Conservation (phyloP, 2,113 vertebrate species). For the Triplophysa dalaica region DNA sequence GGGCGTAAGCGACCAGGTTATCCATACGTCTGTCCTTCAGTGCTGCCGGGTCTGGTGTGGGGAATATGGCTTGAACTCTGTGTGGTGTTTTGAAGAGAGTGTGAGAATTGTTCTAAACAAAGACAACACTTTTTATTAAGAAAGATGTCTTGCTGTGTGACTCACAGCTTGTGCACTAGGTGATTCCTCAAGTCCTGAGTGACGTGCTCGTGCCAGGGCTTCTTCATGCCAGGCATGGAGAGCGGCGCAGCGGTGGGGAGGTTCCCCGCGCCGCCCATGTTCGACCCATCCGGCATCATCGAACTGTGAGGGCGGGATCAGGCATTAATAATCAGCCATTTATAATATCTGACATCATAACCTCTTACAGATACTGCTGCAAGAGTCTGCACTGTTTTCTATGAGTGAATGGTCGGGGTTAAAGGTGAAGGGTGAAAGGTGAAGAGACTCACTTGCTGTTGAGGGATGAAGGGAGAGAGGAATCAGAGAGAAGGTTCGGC, state of each 20-base stretch:
- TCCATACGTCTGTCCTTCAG: constrained; percentile 98
- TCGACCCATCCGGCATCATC: constrained; percentile 86
- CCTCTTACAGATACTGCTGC: neutral
- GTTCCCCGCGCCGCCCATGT: constrained; percentile 84
- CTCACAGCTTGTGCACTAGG: constrained; percentile 97
- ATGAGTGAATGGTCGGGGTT: neutral
- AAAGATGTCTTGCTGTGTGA: constrained; percentile 47
- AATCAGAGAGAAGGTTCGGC: constrained; percentile 85
- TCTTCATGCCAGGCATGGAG: constrained; percentile 87
- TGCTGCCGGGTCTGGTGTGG: constrained; percentile 94
- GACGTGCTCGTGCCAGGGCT: constrained; percentile 96
- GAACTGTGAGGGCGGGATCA: constrained; percentile 72
- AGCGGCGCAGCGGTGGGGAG: constrained; percentile 88
- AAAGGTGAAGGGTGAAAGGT: constrained; percentile 1
- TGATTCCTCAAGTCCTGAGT: constrained; percentile 98
- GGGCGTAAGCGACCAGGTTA: constrained; percentile 94
- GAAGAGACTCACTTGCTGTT: constrained; percentile 83
- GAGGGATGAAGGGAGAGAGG: constrained; percentile 85
- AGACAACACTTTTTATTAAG: neutral
- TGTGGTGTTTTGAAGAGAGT: neutral
- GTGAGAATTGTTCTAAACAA: neutral
- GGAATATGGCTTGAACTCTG: constrained; percentile 98
- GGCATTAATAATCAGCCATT: neutral
- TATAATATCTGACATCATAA: too few species aligned
- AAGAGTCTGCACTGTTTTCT: neutral